Base-by-base conservation (phyloP, 2,113 vertebrate species). In the Mola mola region DNA sequence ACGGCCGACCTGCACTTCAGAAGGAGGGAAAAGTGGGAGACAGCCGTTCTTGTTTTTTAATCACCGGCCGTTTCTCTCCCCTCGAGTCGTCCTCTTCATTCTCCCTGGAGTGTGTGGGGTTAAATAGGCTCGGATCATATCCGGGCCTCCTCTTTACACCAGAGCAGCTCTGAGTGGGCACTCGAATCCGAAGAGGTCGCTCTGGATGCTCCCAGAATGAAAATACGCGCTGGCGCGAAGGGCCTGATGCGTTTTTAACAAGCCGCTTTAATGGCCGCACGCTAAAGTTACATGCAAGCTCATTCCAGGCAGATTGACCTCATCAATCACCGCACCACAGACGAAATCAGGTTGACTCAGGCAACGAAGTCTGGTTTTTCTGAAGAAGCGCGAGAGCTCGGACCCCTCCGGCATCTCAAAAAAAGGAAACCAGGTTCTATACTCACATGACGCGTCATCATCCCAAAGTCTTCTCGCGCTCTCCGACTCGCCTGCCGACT, bases 1-100 rank as follows among this genome's bases (percentile, higher is more conserved):
- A 64, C 61, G 60, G 53, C 87, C 82, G 66, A 72, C 83, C 91
- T 91, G 90, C 91, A 91, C 93, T 91, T 93, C 91, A 94, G n/a
- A n/a, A n/a, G n/a, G n/a, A n/a, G n/a, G n/a, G n/a, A n/a, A n/a
- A n/a, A n/a, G n/a, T n/a, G n/a, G n/a, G n/a, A n/a, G n/a, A n/a
- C n/a, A n/a, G n/a, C n/a, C n/a, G n/a, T n/a, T n/a, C n/a, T n/a
- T n/a, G n/a, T n/a, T n/a, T n/a, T n/a, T n/a, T n/a, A n/a, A n/a
- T n/a, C n/a, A n/a, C n/a, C n/a, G n/a, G n/a, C n/a, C n/a, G n/a
- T n/a, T n/a, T n/a, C n/a, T 92, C 58, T 29, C 70, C 72, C 69
- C 78, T 86, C 47, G 13, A 79, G 76, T 77, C 77, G 73, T 80
- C 79, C 52, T 26, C 61, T 55, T 71, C 69, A 75, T 82, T 87